A percentile compares a stretch with the other conserved stretches of the same genome.
Conservation (phyloP, 2,113 vertebrate species). For the Neoarius graeffei region DNA sequence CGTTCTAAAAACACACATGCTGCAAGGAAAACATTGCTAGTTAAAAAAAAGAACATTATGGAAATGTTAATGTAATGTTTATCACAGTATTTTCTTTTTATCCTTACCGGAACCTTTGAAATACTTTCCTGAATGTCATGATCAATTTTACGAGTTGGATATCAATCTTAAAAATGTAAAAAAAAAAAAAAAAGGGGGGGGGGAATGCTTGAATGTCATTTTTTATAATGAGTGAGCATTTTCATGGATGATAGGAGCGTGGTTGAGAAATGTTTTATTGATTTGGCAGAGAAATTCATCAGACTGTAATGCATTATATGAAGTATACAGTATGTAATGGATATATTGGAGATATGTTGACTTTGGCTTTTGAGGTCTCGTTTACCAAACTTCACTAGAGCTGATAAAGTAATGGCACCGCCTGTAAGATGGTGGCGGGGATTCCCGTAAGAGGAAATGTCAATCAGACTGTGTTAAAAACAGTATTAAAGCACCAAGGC, state of each 20-base stretch:
- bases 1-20: background rate
- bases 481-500: background rate
- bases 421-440: conserved; percentile 8
- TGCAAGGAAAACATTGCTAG: background rate
- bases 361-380: background rate
- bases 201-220: background rate
- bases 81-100: background rate
- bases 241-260: background rate
- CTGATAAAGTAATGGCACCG: conserved; percentile 23
- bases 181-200: background rate
- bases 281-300: background rate
- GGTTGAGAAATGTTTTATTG: background rate
- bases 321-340: background rate
- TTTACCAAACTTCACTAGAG: background rate
- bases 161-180: background rate
- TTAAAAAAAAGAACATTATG: background rate
- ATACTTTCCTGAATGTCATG: background rate
- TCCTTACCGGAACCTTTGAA: background rate
- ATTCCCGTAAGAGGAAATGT: conserved; percentile 27
- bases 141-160: background rate
- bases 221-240: background rate
- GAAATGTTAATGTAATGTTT: background rate
- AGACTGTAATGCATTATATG: background rate
- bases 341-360: background rate
- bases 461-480: background rate